phyloP scores from a whole-genome alignment of 2,797 vertebrate species.

The Craterocephalus amniculus region DNA sequence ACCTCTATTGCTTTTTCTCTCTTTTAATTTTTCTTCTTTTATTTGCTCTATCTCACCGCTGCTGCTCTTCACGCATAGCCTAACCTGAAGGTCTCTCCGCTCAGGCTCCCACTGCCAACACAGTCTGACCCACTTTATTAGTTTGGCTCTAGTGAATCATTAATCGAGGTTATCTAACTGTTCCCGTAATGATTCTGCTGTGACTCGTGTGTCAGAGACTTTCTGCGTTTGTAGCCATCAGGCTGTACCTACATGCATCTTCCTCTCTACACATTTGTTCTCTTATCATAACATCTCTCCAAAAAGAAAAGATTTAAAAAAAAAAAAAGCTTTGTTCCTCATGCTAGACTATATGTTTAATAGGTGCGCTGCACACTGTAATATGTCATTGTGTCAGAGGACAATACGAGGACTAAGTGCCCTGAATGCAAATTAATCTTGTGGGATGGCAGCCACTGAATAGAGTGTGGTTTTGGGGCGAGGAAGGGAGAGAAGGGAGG shows the following conservation, averaged over 20 bases:
- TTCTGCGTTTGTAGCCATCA: conserved; percentile 52
- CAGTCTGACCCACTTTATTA: conserved; percentile 81
- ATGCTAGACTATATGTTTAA: conserved; percentile 73
- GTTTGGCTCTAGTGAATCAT: conserved; percentile 81
- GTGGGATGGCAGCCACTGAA: conserved; percentile 79
- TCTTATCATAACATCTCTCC: conserved; percentile 54
- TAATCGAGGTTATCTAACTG: conserved; percentile 81
- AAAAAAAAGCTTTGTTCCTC: conserved; percentile 50
- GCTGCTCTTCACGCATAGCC: conserved; percentile 36
- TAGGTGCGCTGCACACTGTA: conserved; percentile 77
- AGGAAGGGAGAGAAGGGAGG: conserved; percentile 65
- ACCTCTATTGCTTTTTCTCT: conserved; percentile 57
- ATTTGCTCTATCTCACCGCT: conserved; percentile 30
- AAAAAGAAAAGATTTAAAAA: conserved; percentile 3
- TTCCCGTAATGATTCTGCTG: conserved; percentile 72
- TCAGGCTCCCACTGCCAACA: conserved; percentile 63
- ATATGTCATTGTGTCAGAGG: conserved; percentile 81
- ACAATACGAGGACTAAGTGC: conserved; percentile 80
- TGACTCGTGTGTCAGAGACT: conserved; percentile 59
- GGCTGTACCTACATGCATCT: conserved; percentile 36
- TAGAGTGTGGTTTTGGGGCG: conserved; percentile 72
- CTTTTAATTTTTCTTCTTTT: conserved; percentile 66
- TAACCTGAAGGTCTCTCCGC: conserved; percentile 67
- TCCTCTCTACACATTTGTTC: conserved; percentile 53
- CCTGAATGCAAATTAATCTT: conserved; percentile 83